Evolutionary conservation across 2,113 vertebrate genomes (phyloP).

Genomic region (Excalfactoria chinensis): DNA sequence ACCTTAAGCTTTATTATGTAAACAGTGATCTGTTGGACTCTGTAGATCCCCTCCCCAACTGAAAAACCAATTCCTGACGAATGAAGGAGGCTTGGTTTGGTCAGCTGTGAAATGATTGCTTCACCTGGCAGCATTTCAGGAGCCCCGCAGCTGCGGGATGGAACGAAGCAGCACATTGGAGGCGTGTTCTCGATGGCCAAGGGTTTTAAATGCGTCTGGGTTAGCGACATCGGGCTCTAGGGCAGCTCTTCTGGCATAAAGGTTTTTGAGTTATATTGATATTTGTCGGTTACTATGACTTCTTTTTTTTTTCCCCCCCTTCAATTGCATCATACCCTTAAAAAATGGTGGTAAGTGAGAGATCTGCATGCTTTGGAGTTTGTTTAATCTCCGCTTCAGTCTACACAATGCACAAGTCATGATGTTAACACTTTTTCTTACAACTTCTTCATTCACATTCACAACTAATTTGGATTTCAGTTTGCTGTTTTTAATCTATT

Average conservation of each 20-base stretch:
- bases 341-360: slow-evolving; percentile 97
- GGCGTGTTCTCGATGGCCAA: neutral
- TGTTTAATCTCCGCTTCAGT: slow-evolving; percentile 90
- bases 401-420: slow-evolving; percentile 86
- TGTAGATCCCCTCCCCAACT: neutral
- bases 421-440: slow-evolving; percentile 80
- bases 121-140: neutral
- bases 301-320: slow-evolving; percentile 86
- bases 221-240: neutral
- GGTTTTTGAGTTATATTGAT: slow-evolving; percentile 79
- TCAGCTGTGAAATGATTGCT: neutral
- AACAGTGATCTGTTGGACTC: neutral
- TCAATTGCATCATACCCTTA: slow-evolving; percentile 95
- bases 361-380: slow-evolving; percentile 95
- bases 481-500: slow-evolving; percentile 79
- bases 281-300: slow-evolving; percentile 91
- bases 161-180: neutral
- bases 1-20: neutral
- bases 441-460: slow-evolving; percentile 84
- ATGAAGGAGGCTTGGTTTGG: neutral
- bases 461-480: slow-evolving; percentile 86
- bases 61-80: neutral
- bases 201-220: neutral
- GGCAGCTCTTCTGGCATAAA: slow-evolving; percentile 69
- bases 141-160: neutral